phyloP scores from a whole-genome alignment of 2,113 vertebrate genomes.

The Gila orcuttii region DNA sequence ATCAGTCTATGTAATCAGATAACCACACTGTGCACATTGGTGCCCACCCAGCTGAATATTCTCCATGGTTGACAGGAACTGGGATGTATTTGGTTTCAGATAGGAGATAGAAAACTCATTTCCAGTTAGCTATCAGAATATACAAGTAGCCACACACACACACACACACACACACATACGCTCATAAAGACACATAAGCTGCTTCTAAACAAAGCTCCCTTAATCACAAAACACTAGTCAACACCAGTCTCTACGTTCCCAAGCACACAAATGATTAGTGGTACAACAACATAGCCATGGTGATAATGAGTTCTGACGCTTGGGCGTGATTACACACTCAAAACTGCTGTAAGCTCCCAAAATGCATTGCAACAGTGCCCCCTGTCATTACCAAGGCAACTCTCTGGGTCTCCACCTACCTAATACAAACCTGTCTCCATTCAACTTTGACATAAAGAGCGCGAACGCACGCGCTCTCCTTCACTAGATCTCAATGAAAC shows the following conservation, averaged over 20 bases:
- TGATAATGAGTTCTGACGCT: slow-evolving; percentile 20
- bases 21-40: slow-evolving; percentile 53
- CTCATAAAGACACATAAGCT: not conserved
- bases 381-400: slow-evolving; percentile 40
- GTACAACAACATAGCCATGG: slow-evolving; percentile 10
- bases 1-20: slow-evolving; percentile 58
- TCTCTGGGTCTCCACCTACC: slow-evolving; percentile 11
- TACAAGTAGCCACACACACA: slow-evolving; percentile 27
- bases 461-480: not conserved
- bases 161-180: slow-evolving; percentile 11
- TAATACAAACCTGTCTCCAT: slow-evolving; percentile 1
- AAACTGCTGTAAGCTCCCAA: not conserved
- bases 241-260: not conserved
- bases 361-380: slow-evolving; percentile 50
- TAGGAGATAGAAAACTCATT: slow-evolving; percentile 58
- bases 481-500: slow-evolving; percentile 30
- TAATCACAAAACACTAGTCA: slow-evolving; percentile 20
- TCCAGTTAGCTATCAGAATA: slow-evolving; percentile 55
- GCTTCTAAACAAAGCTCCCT: slow-evolving; percentile 25
- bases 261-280: slow-evolving; percentile 27
- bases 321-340: slow-evolving; percentile 7
- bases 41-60: slow-evolving; percentile 52
- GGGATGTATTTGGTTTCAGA: slow-evolving; percentile 59
- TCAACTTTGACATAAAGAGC: slow-evolving; percentile 26
- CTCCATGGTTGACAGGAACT: slow-evolving; percentile 53